Conservation (phyloP, 30 jellyfish, hydroid and myxozoan species). For the Aurelia coerulea region DNA sequence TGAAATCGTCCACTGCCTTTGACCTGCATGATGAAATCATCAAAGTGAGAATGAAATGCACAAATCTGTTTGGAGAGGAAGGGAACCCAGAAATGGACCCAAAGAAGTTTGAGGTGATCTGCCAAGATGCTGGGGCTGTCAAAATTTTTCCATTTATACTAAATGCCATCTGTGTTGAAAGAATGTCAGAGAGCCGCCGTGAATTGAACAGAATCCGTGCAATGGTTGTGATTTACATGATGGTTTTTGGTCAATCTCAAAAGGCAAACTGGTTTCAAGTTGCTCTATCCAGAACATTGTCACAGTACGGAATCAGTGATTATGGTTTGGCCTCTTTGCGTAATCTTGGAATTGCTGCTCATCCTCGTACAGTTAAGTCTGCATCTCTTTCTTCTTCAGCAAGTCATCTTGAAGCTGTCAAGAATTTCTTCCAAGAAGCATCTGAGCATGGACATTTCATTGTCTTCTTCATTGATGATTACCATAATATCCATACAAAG, state of each 20-base stretch:
- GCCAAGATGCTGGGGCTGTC: constrained; percentile 35
- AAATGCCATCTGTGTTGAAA: constrained; percentile 24
- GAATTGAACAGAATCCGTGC: constrained; percentile 2
- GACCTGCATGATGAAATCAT: constrained; percentile 9
- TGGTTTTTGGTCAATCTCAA: constrained; percentile 24
- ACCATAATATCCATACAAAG: constrained; percentile 24
- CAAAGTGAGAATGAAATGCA: constrained; percentile 30
- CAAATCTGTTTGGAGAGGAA: constrained; percentile 42
- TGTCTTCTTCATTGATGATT: constrained; percentile 36
- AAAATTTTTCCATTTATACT: constrained; percentile 19
- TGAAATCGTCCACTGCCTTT: constrained; percentile 26
- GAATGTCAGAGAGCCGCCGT: constrained; percentile 34
- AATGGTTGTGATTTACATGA: constrained; percentile 2
- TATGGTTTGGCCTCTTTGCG: constrained; percentile 33
- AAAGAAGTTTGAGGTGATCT: constrained; percentile 20
- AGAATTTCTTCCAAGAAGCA: constrained; percentile 38
- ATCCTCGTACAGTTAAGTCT: constrained; percentile 42
- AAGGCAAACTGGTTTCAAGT: constrained; percentile 52
- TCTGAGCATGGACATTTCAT: constrained; percentile 3
- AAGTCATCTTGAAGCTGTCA: constrained; percentile 11
- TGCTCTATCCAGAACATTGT: constrained; percentile 30
- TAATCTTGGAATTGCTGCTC: constrained; percentile 44
- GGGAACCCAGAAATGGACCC: constrained; percentile 62
- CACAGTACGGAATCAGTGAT: constrained; percentile 34
- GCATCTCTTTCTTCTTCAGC: constrained; percentile 40